phyloP scores from a whole-genome alignment of 2,888 invertebrate species.

The Chalcosyrphus nemorum region DNA sequence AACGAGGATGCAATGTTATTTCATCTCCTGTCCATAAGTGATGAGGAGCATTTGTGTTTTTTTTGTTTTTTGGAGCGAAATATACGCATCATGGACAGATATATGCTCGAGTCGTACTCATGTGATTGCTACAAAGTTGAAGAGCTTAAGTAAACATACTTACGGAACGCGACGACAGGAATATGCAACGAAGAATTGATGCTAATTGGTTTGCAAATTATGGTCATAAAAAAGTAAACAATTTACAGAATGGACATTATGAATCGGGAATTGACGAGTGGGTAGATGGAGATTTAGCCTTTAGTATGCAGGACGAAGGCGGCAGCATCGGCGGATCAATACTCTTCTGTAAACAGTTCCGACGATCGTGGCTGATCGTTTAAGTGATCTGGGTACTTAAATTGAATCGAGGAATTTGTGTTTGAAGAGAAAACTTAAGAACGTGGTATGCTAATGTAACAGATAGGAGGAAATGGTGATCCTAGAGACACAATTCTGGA shows the following conservation, averaged over 20 bases:
- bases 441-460: too few relatives aligned
- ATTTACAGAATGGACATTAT: conserved; percentile 15
- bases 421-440: too few relatives aligned
- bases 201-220: conserved; percentile 73
- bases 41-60: conserved; percentile 24
- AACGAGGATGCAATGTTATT: conserved; percentile 31
- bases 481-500: too few relatives aligned
- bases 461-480: too few relatives aligned
- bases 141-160: conserved; percentile 66
- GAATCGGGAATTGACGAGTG: conserved; percentile 6
- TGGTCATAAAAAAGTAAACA: conserved; percentile 65
- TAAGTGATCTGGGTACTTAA: too few relatives aligned
- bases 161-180: conserved; percentile 44
- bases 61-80: conserved; percentile 7
- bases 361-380: too few relatives aligned
- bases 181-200: conserved; percentile 63
- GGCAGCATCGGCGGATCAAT: neutral
- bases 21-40: conserved; percentile 61
- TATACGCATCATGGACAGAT: conserved; percentile 8
- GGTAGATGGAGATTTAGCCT: neutral
- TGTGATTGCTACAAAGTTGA: conserved; percentile 64
- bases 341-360: conserved; percentile 45
- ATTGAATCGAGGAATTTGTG: too few relatives aligned
- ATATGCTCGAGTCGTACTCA: conserved; percentile 35
- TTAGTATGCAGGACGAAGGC: conserved; percentile 8